A percentile compares a stretch with the other conserved stretches of the same genome.
These are phyloP conservation scores for Chaenogobius annularis DNA, from an alignment of 2,113 vertebrate species.

Conservation along the genomic window DNA sequence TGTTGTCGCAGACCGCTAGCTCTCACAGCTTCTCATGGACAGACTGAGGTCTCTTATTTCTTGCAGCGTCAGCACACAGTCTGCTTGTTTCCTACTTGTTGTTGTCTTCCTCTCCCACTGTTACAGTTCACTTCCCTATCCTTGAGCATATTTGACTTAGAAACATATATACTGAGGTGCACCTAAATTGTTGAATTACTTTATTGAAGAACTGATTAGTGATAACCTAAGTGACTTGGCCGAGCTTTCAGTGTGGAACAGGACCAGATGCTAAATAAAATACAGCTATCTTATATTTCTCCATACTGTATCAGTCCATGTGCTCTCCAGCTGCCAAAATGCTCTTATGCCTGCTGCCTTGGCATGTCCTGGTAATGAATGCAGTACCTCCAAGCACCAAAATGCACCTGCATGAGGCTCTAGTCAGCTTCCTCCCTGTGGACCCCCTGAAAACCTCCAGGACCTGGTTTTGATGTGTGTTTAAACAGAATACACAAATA, in stretches of 20 bases:
- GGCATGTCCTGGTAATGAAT: constrained; percentile 69
- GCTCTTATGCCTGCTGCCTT: constrained; percentile 66
- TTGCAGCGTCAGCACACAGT: constrained; percentile 63
- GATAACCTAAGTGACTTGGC: not conserved
- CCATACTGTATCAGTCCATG: constrained; percentile 47
- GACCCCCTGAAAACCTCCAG: constrained; percentile 39
- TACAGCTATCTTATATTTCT: constrained; percentile 40
- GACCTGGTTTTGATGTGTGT: constrained; percentile 34
- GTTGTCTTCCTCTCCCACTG: constrained; percentile 58
- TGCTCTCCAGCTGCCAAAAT: constrained; percentile 55
- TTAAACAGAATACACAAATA: not conserved
- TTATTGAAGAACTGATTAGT: constrained; percentile 15
- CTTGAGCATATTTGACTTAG: not conserved
- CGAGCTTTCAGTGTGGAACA: constrained; percentile 45
- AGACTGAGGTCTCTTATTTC: constrained; percentile 95
- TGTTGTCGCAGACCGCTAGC: constrained; percentile 99
- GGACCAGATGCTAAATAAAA: constrained; percentile 36
- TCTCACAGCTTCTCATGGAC: constrained; percentile 99
- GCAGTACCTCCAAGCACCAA: constrained; percentile 57
- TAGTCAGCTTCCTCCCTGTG: constrained; percentile 43
- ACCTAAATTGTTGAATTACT: constrained; percentile 20
- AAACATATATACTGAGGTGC: not conserved
- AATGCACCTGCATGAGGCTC: constrained; percentile 66
- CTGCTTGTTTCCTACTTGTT: constrained; percentile 54
- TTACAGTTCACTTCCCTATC: constrained; percentile 31